Evolutionary conservation across 2,888 invertebrate genomes (phyloP).

Genomic region (Meandrusa payeni): DNA sequence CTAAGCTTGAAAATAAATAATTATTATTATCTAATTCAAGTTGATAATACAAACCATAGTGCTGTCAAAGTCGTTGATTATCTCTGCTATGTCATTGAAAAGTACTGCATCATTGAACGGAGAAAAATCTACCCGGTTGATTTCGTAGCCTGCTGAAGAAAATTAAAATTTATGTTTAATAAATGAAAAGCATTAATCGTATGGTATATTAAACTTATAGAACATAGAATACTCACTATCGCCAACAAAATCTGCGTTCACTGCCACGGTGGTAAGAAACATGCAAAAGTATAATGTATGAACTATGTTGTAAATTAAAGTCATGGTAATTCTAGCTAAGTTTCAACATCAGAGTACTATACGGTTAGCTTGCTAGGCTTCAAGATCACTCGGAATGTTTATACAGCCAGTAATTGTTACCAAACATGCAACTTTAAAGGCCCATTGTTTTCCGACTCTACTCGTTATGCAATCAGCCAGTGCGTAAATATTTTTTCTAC

Average conservation of each 20-base stretch:
- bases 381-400: constrained; percentile 17
- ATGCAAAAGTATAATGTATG: constrained; percentile 2
- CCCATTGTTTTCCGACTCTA: constrained; percentile 35
- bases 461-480: constrained; percentile 16
- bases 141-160: constrained; percentile 47
- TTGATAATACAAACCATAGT: constrained; percentile 49
- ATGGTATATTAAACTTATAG: background rate
- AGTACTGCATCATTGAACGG: constrained; percentile 66
- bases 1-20: too few relatives aligned
- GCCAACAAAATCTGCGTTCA: constrained; percentile 4
- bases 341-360: constrained; percentile 1
- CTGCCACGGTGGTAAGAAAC: background rate
- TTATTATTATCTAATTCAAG: too few relatives aligned
- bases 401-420: constrained; percentile 1
- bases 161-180: constrained; percentile 15
- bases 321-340: constrained; percentile 8
- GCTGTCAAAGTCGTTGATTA: constrained; percentile 61
- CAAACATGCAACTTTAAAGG: constrained; percentile 15
- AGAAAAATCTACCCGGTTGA: constrained; percentile 50
- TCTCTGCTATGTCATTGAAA: constrained; percentile 65
- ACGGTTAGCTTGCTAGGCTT: background rate
- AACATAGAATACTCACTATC: constrained; percentile 20
- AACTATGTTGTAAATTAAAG: constrained; percentile 4
- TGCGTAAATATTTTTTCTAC: background rate
- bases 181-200: too few relatives aligned